Base-by-base conservation (phyloP, 2,888 invertebrate species). In the Rutpela maculata region DNA sequence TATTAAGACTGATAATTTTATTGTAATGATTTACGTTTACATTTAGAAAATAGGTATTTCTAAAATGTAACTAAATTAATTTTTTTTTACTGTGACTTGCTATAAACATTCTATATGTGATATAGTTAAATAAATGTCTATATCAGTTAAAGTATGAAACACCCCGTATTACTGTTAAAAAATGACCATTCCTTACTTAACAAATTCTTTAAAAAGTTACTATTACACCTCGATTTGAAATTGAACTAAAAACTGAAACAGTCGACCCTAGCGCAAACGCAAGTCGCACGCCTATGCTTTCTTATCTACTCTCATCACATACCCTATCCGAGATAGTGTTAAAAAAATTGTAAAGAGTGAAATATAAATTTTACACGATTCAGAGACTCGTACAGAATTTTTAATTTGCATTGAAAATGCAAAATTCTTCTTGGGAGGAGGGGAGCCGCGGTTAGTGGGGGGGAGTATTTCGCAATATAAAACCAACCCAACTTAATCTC, bases 321-420 rank as follows among this genome's bases (percentile, higher is more conserved):
- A 74, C 73, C 75, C 73, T 85, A 84, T 75, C 78, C 83, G 85
- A 84, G 86, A 84, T 86, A 86, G 86, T 85, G 87, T 86, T 87
- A 85, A 88, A 87, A 88, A 78, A 80, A 74, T 75, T 68, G 62
- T 56, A 73, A 87, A 87, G 85, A 85, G 86, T 85, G 84, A 87
- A 86, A 86, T 86, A 86, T 86, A 87, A 87, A 87, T 87, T 88
- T 87, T 87, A 87, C 87, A 87, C 87, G 87, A 87, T 83, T 83
- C 82, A 80, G 78, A 83, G 79, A 87, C 88, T 83, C 84, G 85
- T 80, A 80, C 82, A 83, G 88, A 88, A 88, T 88, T 86, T 86
- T 85, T 86, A 85, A 86, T 86, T 81, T 77, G 80, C 81, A 81
- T 80, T 71, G 72, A 76, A 76, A 63, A 78, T 78, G 78, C 78